phyloP scores from a whole-genome alignment of 1,140 invertebrate genomes.

The Cherax destructor region DNA sequence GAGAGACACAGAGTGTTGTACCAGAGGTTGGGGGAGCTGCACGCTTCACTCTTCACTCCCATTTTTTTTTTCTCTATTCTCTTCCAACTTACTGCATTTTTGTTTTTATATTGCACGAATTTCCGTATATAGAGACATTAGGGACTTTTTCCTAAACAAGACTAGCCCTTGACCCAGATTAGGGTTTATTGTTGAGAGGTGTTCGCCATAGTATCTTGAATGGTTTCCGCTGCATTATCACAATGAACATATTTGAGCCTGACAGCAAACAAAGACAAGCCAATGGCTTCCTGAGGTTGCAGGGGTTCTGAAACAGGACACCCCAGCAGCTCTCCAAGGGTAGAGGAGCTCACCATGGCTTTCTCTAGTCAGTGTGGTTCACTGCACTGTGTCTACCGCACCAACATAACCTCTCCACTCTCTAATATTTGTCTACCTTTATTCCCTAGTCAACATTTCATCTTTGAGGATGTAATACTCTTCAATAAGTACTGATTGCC shows the following conservation, averaged over 20 bases:
- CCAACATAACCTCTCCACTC: background rate
- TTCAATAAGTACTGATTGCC: background rate
- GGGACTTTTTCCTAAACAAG: no score
- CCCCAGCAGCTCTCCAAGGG: slow-evolving; percentile 32
- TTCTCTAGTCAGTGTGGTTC: slow-evolving; percentile 36
- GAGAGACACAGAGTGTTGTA: slow-evolving; percentile 50
- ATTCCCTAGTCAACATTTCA: background rate
- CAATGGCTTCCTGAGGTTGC: slow-evolving; percentile 48
- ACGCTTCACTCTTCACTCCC: background rate
- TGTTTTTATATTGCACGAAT: no score
- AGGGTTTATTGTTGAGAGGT: background rate
- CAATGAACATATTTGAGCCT: background rate
- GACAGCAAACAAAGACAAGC: slow-evolving; percentile 17
- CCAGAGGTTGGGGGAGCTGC: slow-evolving; percentile 7
- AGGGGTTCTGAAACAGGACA: slow-evolving; percentile 59
- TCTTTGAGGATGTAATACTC: background rate
- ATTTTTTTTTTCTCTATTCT: background rate
- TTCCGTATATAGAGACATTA: no score
- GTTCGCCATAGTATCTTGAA: background rate
- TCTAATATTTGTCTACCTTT: background rate
- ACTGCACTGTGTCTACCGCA: background rate
- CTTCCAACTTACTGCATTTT: background rate
- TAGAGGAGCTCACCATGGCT: slow-evolving; percentile 47
- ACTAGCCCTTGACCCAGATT: no score
- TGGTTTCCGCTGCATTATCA: background rate